Percentiles rank a stretch among this genome's conserved stretches.
Conservation (phyloP, 1,140 invertebrate genomes). For the Bicyclus anynana region DNA sequence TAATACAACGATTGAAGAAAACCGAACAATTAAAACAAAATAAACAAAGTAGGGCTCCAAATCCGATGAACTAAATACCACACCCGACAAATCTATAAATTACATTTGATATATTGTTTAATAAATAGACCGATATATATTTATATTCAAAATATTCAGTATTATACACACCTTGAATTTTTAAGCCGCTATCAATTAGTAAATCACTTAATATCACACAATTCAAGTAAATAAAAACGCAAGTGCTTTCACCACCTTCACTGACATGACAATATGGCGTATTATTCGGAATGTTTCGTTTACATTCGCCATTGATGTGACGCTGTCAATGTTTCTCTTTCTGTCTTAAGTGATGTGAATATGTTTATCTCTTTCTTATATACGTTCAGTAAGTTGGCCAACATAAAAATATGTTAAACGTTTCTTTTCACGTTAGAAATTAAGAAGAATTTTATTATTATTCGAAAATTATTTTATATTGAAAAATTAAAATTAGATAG, state of each 20-base stretch:
- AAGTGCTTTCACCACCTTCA: slow-evolving; percentile 48
- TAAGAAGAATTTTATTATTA: too few relatives aligned
- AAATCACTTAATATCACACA: slow-evolving; percentile 31
- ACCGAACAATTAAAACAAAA: slow-evolving; percentile 54
- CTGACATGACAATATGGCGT: slow-evolving; percentile 72
- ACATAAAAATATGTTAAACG: slow-evolving; percentile 4
- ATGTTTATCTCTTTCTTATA: slow-evolving; percentile 7
- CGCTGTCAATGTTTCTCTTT: slow-evolving; percentile 32
- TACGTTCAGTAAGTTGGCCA: slow-evolving; percentile 2
- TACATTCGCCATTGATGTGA: slow-evolving; percentile 27
- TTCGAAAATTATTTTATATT: background rate
- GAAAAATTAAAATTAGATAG: too few relatives aligned
- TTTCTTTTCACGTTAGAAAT: slow-evolving; percentile 21
- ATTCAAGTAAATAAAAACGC: slow-evolving; percentile 39
- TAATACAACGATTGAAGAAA: slow-evolving; percentile 34
- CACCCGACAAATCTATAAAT: slow-evolving; percentile 53
- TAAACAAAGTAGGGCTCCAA: slow-evolving; percentile 49
- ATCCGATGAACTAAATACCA: slow-evolving; percentile 67
- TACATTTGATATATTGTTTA: slow-evolving; percentile 32
- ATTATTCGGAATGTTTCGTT: slow-evolving; percentile 42
- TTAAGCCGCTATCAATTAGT: slow-evolving; percentile 35
- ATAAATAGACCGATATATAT: background rate
- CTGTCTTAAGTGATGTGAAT: background rate
- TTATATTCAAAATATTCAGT: slow-evolving; percentile 3
- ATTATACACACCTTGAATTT: slow-evolving; percentile 37